phyloP scores from a whole-genome alignment of 1,140 invertebrate genomes.

The Euwallacea fornicatus region DNA sequence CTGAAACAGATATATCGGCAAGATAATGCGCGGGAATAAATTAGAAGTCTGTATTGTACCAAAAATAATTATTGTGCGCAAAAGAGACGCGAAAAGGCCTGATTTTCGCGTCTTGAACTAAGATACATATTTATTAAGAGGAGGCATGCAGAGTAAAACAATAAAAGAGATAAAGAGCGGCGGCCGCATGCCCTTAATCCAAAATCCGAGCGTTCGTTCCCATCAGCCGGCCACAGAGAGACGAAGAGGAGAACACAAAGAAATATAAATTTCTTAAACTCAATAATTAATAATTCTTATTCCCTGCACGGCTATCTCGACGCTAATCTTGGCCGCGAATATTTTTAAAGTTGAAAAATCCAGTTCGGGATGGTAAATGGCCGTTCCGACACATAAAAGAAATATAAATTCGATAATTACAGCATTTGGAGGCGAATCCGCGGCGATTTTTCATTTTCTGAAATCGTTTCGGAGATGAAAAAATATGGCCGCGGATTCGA shows the following conservation, averaged over 20 bases:
- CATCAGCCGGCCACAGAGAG: neutral
- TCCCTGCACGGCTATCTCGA: slow-evolving; percentile 35
- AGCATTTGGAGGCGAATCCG: slow-evolving; percentile 29
- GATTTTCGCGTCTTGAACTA: too few relatives aligned
- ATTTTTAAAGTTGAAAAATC: slow-evolving; percentile 35
- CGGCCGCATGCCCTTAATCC: slow-evolving; percentile 24
- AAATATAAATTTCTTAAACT: slow-evolving; percentile 39
- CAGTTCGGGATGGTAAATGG: slow-evolving; percentile 32
- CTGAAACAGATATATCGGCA: slow-evolving; percentile 36
- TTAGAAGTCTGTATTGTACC: slow-evolving; percentile 15
- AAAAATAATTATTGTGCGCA: too few relatives aligned
- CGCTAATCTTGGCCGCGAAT: slow-evolving; percentile 29
- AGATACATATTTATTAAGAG: too few relatives aligned
- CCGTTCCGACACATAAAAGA: slow-evolving; percentile 32
- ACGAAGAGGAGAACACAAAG: slow-evolving; percentile 21
- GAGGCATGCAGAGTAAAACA: too few relatives aligned
- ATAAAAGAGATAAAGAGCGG: neutral
- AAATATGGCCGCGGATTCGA: slow-evolving; percentile 14
- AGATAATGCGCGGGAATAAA: slow-evolving; percentile 36
- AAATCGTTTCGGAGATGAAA: slow-evolving; percentile 26
- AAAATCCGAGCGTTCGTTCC: slow-evolving; percentile 26
- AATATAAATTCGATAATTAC: slow-evolving; percentile 38
- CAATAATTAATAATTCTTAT: slow-evolving; percentile 40
- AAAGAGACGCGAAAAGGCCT: too few relatives aligned
- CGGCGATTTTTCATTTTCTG: slow-evolving; percentile 34